Conservation (phyloP, 2,113 vertebrate species). For the Erythrolamprus reginae region DNA sequence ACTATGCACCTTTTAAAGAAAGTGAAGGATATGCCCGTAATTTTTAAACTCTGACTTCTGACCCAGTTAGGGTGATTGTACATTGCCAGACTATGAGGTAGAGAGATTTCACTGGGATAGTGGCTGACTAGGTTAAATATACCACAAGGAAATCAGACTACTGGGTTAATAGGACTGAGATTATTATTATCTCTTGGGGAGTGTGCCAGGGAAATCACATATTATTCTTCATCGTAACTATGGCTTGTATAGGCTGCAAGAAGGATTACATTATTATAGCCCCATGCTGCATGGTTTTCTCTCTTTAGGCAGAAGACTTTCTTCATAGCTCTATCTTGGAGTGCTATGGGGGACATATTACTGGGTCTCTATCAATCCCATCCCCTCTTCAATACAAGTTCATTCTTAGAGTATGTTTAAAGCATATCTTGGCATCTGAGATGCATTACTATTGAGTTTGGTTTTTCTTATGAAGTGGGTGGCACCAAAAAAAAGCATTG, state of each 20-base stretch:
- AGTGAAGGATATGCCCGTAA: neutral
- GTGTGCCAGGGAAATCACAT: neutral
- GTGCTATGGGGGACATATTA: neutral
- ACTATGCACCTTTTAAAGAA: neutral
- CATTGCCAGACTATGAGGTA: neutral
- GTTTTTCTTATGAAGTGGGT: neutral
- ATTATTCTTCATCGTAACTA: neutral
- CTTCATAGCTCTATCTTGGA: neutral
- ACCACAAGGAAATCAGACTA: neutral
- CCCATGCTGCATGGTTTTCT: neutral
- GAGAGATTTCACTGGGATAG: neutral
- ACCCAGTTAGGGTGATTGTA: neutral
- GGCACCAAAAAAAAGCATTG: neutral
- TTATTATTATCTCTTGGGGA: accelerated
- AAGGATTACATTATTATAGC: neutral
- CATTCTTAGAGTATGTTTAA: neutral
- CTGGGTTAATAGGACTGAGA: neutral
- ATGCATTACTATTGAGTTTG: accelerated
- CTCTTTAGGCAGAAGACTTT: neutral
- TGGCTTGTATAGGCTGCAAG: neutral
- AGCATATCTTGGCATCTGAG: neutral
- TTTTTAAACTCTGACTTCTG: neutral
- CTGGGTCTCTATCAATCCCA: neutral
- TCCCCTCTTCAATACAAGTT: neutral
- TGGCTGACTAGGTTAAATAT: neutral